These are phyloP conservation scores for Corythornis leucogaster DNA, from an alignment of 2,797 vertebrate species.

Conservation along the genomic window DNA sequence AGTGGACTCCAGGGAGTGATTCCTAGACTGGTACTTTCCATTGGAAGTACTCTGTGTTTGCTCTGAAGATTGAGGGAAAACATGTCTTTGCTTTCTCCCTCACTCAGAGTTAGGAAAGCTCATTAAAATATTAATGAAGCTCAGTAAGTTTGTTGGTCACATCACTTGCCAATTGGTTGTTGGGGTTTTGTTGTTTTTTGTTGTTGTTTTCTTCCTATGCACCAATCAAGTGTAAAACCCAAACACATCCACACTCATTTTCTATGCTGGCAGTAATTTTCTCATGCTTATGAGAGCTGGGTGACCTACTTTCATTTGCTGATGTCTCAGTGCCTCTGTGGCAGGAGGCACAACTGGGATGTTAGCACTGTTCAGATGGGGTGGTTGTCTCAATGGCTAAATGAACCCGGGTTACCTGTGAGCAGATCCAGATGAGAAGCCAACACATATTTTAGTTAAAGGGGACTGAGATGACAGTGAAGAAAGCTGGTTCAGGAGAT, in stretches of 20 bases:
- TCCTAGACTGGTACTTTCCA: conserved; percentile 11
- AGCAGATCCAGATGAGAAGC: neutral
- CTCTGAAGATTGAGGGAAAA: neutral
- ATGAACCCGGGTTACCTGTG: neutral
- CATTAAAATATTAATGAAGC: neutral
- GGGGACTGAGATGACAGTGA: neutral
- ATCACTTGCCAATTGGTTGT: neutral
- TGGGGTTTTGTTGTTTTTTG: neutral
- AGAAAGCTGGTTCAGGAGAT: neutral
- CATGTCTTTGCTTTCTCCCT: neutral
- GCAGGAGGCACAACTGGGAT: neutral
- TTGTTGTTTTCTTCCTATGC: neutral
- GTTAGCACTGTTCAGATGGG: neutral
- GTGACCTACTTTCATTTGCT: conserved; percentile 16
- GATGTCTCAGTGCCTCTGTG: neutral
- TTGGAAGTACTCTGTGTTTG: neutral
- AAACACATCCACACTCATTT: neutral
- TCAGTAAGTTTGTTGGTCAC: neutral
- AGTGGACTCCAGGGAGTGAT: neutral
- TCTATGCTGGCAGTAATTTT: neutral
- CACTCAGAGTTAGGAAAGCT: neutral
- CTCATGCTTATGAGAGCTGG: conserved; percentile 1
- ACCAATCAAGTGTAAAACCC: neutral
- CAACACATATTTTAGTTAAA: neutral
- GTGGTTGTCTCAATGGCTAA: neutral